These are phyloP conservation scores for Endotricha flammealis DNA, from an alignment of 2,888 invertebrate genomes.

Conservation along the genomic window DNA sequence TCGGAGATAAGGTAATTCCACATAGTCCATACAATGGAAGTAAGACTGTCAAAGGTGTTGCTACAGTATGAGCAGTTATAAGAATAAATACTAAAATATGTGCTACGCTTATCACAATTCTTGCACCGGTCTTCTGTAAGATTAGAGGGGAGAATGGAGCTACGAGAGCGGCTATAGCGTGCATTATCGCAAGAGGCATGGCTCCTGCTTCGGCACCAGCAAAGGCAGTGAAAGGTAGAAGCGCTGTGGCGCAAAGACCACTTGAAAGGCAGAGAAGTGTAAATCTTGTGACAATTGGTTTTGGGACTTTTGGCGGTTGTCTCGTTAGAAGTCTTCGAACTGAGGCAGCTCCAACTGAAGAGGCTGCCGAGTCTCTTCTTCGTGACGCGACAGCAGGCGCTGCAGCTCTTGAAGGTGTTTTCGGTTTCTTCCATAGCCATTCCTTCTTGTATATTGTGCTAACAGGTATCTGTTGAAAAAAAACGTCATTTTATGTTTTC, in stretches of 20 bases:
- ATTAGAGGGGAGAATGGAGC: conserved; percentile 67
- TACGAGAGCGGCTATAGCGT: conserved; percentile 79
- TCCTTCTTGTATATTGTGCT: conserved; percentile 66
- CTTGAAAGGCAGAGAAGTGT: conserved; percentile 78
- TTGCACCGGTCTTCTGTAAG: conserved; percentile 59
- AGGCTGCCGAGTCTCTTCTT: conserved; percentile 83
- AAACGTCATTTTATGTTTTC: too few species aligned
- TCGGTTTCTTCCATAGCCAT: conserved; percentile 69
- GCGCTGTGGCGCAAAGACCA: conserved; percentile 80
- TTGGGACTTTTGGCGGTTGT: conserved; percentile 67
- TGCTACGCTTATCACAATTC: conserved; percentile 61
- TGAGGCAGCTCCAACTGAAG: conserved; percentile 87
- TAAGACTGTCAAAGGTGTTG: conserved; percentile 53
- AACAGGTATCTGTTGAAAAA: conserved; percentile 51
- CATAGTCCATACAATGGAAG: conserved; percentile 59
- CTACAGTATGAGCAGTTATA: conserved; percentile 76
- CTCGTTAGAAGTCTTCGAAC: conserved; percentile 84
- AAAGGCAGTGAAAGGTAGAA: conserved; percentile 77
- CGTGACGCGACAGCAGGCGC: conserved; percentile 42
- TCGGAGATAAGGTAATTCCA: conserved; percentile 79
- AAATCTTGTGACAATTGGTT: conserved; percentile 67
- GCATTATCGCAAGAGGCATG: conserved; percentile 79
- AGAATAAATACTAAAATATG: conserved; percentile 79
- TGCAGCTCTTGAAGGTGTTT: conserved; percentile 36
- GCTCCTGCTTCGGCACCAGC: conserved; percentile 79